Conservation (phyloP, 2,888 invertebrate species). For the Sphecodes monilicornis region DNA sequence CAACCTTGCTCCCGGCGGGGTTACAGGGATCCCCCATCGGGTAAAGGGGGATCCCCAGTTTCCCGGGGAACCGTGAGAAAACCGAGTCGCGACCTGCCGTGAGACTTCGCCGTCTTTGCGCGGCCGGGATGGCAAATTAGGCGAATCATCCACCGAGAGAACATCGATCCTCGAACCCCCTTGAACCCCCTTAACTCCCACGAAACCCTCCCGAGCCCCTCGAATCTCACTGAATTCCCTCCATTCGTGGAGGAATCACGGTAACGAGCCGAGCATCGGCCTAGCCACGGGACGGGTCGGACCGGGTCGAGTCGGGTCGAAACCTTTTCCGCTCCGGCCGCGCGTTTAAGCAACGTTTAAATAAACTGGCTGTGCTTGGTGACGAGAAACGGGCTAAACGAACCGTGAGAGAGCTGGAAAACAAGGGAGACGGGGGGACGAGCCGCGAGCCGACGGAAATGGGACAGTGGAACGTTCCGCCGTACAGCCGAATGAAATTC, state of each 20-base stretch:
- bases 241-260: neutral
- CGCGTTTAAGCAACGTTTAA: constrained; percentile 51
- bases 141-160: constrained; percentile 46
- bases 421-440: constrained; percentile 10
- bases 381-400: constrained; percentile 54
- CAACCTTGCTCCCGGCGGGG: neutral
- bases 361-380: constrained; percentile 54
- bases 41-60: neutral
- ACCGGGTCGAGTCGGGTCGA: neutral
- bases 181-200: neutral
- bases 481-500: constrained; percentile 15
- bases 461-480: constrained; percentile 34
- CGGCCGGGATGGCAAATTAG: constrained; percentile 46
- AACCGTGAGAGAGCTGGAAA: constrained; percentile 46
- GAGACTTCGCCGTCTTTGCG: constrained; percentile 44
- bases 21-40: constrained; percentile 29
- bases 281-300: neutral
- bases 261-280: constrained; percentile 44
- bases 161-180: constrained; percentile 23
- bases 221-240: too few species aligned
- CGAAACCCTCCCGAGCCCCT: neutral
- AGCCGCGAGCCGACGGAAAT: constrained; percentile 22
- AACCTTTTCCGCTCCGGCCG: constrained; percentile 29
- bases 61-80: constrained; percentile 53
- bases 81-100: constrained; percentile 27